Conservation (phyloP, 2,113 vertebrate species). For the Nycticryphes semicollaris region DNA sequence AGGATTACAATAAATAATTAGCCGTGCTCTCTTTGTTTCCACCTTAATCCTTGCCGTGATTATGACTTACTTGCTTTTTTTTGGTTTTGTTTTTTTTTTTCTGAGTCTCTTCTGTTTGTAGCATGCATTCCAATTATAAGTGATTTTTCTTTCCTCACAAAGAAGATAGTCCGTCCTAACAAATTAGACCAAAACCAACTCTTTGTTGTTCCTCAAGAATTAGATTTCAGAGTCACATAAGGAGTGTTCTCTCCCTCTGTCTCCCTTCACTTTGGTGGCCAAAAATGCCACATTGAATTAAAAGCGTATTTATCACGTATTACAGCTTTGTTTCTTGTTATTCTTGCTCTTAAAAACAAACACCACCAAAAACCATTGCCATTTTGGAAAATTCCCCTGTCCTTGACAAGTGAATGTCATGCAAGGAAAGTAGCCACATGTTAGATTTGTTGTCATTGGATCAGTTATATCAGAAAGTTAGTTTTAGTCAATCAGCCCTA, state of each 20-base stretch:
- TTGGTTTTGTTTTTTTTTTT: too few species aligned
- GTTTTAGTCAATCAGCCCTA: neutral
- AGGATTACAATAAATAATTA: neutral
- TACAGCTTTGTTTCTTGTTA: constrained; percentile 1
- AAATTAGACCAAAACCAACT: neutral
- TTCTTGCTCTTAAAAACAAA: neutral
- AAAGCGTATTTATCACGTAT: neutral
- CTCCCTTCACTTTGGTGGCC: neutral
- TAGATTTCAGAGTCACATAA: neutral
- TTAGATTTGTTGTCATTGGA: neutral
- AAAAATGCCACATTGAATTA: neutral
- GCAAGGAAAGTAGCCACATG: neutral
- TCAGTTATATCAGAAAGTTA: neutral
- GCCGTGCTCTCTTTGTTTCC: neutral
- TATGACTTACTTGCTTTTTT: neutral
- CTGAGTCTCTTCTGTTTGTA: constrained; percentile 14
- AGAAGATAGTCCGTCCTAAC: neutral
- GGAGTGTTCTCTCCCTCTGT: neutral
- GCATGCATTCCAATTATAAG: neutral
- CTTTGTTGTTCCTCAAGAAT: neutral
- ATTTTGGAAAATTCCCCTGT: neutral
- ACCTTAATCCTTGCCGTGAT: neutral
- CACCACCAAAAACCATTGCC: neutral
- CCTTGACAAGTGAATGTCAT: neutral
- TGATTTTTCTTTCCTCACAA: neutral